Evolutionary conservation across 2,113 vertebrate genomes (phyloP).

Genomic region (Phrynocephalus versicolor): DNA sequence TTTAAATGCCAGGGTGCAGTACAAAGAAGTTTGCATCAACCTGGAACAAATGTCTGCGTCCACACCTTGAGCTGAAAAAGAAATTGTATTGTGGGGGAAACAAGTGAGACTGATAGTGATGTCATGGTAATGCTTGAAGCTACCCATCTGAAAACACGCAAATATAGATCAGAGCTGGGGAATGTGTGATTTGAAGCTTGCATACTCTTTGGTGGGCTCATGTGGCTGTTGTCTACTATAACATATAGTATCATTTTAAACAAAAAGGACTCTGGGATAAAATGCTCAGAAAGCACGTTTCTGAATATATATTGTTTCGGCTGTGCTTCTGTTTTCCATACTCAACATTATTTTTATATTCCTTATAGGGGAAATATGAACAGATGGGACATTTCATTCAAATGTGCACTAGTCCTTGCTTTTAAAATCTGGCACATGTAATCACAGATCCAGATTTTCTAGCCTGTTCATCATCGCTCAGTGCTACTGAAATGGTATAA

Average conservation of each 20-base stretch:
- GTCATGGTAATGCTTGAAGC: not conserved
- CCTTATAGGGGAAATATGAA: not conserved
- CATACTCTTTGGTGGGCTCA: not conserved
- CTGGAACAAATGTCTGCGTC: no score
- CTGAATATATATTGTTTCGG: not conserved
- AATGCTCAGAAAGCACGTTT: not conserved
- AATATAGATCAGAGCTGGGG: not conserved
- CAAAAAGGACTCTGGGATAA: not conserved
- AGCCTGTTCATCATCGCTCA: not conserved
- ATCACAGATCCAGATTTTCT: not conserved
- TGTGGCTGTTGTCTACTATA: not conserved
- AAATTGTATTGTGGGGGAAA: slow-evolving; percentile 21
- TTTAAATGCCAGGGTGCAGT: no score
- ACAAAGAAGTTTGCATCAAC: no score
- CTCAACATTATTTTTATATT: not conserved
- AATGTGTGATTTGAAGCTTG: not conserved
- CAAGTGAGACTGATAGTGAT: not conserved
- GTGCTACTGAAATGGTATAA: not conserved
- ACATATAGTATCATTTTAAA: not conserved
- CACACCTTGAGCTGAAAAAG: not conserved
- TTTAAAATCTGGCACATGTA: not conserved
- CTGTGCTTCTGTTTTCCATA: not conserved
- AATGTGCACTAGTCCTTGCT: not conserved
- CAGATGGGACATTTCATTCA: not conserved
- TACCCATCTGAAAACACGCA: not conserved